Conservation (phyloP, 1,140 invertebrate species). For the Sesamia nonagrioides region DNA sequence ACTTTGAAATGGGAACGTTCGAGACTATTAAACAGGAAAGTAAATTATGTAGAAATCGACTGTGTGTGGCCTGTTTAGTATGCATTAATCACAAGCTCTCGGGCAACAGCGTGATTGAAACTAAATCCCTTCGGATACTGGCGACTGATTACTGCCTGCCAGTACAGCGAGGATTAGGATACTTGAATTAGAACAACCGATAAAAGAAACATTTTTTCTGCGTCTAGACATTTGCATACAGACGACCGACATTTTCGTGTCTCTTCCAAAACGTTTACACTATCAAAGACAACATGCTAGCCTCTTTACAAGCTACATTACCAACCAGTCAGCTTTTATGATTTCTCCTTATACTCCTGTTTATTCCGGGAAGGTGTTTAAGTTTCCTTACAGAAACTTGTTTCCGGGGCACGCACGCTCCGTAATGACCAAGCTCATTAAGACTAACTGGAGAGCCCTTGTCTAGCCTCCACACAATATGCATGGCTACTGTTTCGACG, state of each 20-base stretch:
- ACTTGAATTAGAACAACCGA: conserved; percentile 68
- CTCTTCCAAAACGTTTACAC: conserved; percentile 15
- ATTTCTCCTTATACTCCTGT: conserved; percentile 29
- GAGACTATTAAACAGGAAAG: conserved; percentile 47
- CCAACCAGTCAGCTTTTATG: conserved; percentile 33
- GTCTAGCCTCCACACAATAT: conserved; percentile 53
- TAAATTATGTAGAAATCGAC: conserved; percentile 55
- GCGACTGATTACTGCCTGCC: conserved; percentile 73
- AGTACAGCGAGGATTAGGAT: conserved; percentile 67
- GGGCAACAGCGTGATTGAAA: conserved; percentile 77
- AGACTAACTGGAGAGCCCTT: conserved; percentile 65
- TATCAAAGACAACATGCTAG: background rate
- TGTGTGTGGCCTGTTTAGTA: conserved; percentile 75
- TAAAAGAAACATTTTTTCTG: too few relatives aligned
- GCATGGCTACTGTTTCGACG: conserved; percentile 11
- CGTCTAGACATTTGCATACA: background rate
- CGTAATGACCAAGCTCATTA: conserved; percentile 76
- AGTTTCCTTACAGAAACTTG: conserved; percentile 49
- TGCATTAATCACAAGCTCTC: conserved; percentile 79
- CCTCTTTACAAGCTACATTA: background rate
- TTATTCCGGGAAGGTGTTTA: conserved; percentile 40
- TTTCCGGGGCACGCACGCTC: conserved; percentile 61
- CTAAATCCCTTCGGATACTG: conserved; percentile 76
- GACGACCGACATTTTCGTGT: background rate
- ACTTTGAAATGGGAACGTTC: conserved; percentile 26